Evolutionary conservation across 1,140 invertebrate species (phyloP).

Genomic region (Panonychus citri): DNA sequence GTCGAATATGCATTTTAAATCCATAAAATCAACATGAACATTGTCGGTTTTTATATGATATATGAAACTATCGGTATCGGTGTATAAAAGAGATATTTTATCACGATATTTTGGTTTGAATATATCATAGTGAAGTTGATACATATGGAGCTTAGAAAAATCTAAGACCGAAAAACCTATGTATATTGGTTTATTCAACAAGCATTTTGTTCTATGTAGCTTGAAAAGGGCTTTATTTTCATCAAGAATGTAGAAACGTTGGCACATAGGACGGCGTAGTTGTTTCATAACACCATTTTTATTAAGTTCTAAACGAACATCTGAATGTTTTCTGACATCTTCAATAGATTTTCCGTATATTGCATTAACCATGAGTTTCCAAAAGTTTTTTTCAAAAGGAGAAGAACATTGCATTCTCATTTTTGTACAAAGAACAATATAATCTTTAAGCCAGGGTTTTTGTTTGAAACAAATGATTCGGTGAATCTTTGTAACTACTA

Average conservation of each 20-base stretch:
- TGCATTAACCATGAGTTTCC: constrained; percentile 25
- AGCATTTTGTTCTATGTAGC: constrained; percentile 12
- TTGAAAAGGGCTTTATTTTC: constrained; percentile 10
- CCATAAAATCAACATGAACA: constrained; percentile 12
- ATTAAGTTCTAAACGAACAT: constrained; percentile 22
- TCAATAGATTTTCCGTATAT: constrained; percentile 28
- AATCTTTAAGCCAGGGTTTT: constrained; percentile 24
- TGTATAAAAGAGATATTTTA: constrained; percentile 11
- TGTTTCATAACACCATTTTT: constrained; percentile 17
- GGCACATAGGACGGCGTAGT: constrained; percentile 23
- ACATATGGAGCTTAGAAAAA: constrained; percentile 17
- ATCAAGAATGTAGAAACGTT: too few relatives aligned
- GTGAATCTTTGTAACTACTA: constrained; percentile 27
- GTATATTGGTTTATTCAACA: constrained; percentile 18
- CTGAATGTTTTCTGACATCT: constrained; percentile 24
- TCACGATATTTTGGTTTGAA: constrained; percentile 16
- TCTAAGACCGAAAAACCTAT: constrained; percentile 17
- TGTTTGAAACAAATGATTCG: constrained; percentile 26
- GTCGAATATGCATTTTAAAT: constrained; percentile 10
- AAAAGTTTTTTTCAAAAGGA: constrained; percentile 19
- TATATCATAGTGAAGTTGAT: constrained; percentile 18
- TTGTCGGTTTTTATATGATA: constrained; percentile 10
- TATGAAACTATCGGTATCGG: constrained; percentile 12
- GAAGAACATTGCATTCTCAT: constrained; percentile 14
- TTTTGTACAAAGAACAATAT: constrained; percentile 24